Conservation (phyloP, 2,888 invertebrate genomes). For the Chorisops tibialis region DNA sequence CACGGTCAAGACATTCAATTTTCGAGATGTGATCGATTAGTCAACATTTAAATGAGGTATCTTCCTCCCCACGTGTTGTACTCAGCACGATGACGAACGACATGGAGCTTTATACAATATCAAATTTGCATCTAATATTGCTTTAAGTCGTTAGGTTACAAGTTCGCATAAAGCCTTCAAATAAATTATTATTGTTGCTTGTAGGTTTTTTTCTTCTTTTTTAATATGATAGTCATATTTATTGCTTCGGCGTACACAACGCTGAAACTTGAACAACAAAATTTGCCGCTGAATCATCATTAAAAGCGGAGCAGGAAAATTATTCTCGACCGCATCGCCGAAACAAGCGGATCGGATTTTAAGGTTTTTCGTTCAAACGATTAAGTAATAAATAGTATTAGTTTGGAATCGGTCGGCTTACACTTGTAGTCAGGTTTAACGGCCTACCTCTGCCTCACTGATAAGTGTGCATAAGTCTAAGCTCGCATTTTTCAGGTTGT, state of each 20-base stretch:
- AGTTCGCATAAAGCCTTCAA: conserved; percentile 19
- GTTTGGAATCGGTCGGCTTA: too few species aligned
- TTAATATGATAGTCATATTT: conserved; percentile 3
- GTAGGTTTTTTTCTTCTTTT: conserved; percentile 1
- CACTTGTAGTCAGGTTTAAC: too few species aligned
- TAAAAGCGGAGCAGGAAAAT: conserved; percentile 7
- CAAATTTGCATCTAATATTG: conserved; percentile 11
- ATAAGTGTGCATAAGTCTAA: too few species aligned
- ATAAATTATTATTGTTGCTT: conserved; percentile 7
- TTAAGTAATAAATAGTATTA: too few species aligned
- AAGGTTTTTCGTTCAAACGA: neutral
- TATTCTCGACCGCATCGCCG: neutral
- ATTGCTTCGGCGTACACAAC: neutral
- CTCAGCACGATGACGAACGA: conserved; percentile 15
- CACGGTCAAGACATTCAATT: conserved; percentile 4
- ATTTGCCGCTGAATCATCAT: conserved; percentile 9
- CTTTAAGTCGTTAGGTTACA: neutral
- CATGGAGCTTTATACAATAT: conserved; percentile 10
- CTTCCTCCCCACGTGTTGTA: conserved; percentile 1
- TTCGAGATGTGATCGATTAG: conserved; percentile 19
- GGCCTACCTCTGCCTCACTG: too few species aligned
- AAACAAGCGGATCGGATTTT: neutral
- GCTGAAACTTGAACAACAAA: neutral
- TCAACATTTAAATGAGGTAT: conserved; percentile 12
- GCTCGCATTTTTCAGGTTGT: too few species aligned